Evolutionary conservation across 2,113 vertebrate species (phyloP).

Genomic region (Lasiurus borealis): DNA sequence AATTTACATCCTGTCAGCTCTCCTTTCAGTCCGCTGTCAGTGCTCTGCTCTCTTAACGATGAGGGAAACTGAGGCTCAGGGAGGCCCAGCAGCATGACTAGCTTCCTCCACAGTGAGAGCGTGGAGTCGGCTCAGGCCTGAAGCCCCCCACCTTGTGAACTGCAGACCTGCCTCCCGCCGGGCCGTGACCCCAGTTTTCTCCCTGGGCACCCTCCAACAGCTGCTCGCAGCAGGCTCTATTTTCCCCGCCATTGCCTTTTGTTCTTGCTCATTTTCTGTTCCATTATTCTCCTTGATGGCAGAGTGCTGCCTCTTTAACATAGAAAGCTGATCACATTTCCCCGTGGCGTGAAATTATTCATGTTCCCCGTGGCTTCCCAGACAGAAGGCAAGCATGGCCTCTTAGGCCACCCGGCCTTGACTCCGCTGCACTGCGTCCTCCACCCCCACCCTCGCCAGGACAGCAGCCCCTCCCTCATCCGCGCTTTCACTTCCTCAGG

Average conservation of each 20-base stretch:
- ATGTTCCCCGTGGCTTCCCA: neutral
- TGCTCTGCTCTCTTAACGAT: neutral
- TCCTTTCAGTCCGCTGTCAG: neutral
- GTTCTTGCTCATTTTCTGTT: neutral
- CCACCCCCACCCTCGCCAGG: accelerated
- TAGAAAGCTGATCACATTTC: neutral
- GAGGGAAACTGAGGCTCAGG: neutral
- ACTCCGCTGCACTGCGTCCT: accelerated
- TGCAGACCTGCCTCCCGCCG: neutral
- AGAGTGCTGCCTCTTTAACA: neutral
- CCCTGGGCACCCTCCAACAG: neutral
- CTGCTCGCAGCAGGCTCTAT: neutral
- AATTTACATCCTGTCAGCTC: neutral
- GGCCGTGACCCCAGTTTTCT: accelerated
- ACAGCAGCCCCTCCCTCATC: neutral
- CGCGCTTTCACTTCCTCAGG: no score
- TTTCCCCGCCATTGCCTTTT: neutral
- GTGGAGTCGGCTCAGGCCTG: neutral
- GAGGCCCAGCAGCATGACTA: neutral
- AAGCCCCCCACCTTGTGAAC: neutral
- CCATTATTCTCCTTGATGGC: neutral
- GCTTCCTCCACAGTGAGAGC: neutral
- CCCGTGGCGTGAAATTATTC: neutral
- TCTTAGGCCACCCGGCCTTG: neutral
- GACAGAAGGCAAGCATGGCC: neutral